phyloP scores from a whole-genome alignment of 2,888 invertebrate genomes.

The Eupithecia insigniata region DNA sequence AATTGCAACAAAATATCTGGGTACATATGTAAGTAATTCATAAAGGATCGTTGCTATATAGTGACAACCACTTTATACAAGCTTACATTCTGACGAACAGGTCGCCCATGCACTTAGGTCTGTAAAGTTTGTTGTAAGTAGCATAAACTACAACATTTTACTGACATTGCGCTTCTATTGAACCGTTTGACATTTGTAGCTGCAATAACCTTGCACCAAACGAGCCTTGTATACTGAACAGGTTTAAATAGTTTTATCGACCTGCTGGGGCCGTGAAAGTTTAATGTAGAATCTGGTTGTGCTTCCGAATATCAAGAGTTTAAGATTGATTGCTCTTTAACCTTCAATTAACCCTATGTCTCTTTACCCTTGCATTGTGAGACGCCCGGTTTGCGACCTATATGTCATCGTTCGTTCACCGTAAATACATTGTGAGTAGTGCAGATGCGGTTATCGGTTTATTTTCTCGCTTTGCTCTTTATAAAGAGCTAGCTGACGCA shows the following conservation, averaged over 20 bases:
- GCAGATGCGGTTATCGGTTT: constrained; percentile 78
- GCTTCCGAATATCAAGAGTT: constrained; percentile 38
- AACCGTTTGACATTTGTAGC: constrained; percentile 65
- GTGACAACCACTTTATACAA: neutral
- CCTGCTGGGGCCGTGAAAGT: constrained; percentile 38
- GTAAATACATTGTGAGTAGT: constrained; percentile 63
- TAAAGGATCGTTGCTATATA: neutral
- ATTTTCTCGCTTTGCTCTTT: constrained; percentile 81
- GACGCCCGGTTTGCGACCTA: constrained; percentile 70
- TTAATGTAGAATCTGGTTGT: constrained; percentile 37
- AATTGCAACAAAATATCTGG: neutral
- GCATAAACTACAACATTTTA: constrained; percentile 78
- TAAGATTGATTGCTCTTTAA: constrained; percentile 54
- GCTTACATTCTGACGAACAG: constrained; percentile 1
- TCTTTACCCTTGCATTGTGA: constrained; percentile 64
- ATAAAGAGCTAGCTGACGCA: constrained; percentile 80
- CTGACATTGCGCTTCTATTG: constrained; percentile 71
- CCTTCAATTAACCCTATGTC: constrained; percentile 61
- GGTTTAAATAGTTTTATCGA: constrained; percentile 55
- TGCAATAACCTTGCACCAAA: constrained; percentile 63
- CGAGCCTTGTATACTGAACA: constrained; percentile 56
- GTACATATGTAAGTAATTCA: too few relatives aligned
- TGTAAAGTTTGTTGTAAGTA: constrained; percentile 56
- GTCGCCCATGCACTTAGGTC: constrained; percentile 65
- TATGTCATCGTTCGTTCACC: constrained; percentile 74